phyloP scores from a whole-genome alignment of 1,140 invertebrate species.

The Neodiprion pinetum region DNA sequence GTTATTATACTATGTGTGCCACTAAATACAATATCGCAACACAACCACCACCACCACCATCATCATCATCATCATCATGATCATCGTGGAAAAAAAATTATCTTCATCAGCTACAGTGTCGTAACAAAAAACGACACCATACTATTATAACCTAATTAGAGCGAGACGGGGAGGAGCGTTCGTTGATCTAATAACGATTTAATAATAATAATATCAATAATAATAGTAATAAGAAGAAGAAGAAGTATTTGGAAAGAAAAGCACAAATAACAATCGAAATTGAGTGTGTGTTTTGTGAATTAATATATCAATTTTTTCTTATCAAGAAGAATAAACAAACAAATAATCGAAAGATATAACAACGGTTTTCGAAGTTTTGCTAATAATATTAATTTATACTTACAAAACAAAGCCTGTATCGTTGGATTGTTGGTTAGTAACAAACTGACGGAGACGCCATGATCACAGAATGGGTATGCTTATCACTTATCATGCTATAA shows the following conservation, averaged over 20 bases:
- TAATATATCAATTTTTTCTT: neutral
- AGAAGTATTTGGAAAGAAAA: neutral
- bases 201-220: neutral
- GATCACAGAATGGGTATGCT: constrained; percentile 52
- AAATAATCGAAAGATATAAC: too few species aligned
- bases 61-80: neutral
- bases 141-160: neutral
- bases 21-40: neutral
- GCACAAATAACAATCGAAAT: neutral
- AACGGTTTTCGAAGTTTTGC: too few species aligned
- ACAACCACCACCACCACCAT: too few species aligned
- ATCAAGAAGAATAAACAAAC: too few species aligned
- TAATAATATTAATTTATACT: neutral
- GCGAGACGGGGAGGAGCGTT: neutral
- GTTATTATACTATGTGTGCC: neutral
- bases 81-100: too few species aligned
- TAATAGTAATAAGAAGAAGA: neutral
- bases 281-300: neutral
- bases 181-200: neutral
- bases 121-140: neutral
- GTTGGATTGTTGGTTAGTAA: neutral
- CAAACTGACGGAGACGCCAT: constrained; percentile 31
- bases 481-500: neutral
- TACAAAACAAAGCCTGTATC: too few species aligned
- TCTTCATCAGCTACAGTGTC: neutral